A percentile compares a stretch with the other conserved stretches of the same genome.
Evolutionary conservation across 2,888 invertebrate genomes (phyloP).

Genomic region (Lasius fuliginosus): DNA sequence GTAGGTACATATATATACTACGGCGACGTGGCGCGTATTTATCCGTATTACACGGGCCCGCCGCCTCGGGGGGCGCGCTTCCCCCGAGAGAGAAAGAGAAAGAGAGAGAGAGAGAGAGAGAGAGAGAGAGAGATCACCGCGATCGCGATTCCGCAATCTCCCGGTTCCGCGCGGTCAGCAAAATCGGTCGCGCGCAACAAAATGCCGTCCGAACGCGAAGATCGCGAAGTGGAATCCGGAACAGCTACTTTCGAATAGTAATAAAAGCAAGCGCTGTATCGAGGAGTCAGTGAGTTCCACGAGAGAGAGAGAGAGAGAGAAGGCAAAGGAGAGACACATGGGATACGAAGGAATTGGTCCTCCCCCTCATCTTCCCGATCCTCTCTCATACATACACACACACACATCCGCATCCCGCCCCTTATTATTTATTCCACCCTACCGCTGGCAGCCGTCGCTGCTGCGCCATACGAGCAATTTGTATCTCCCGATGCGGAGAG

Average conservation of each 20-base stretch:
- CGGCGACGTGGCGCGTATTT: constrained; percentile 58
- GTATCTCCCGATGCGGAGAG: constrained; percentile 43
- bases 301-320: neutral
- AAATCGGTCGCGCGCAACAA: constrained; percentile 37
- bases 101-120: constrained; percentile 26
- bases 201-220: constrained; percentile 3
- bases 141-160: no score
- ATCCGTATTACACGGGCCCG: constrained; percentile 37
- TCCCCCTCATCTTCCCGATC: neutral
- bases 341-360: neutral
- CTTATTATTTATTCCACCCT: constrained; percentile 60
- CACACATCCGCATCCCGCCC: neutral
- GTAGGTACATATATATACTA: constrained; percentile 20
- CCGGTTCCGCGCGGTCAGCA: neutral
- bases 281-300: neutral
- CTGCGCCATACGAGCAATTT: constrained; percentile 67
- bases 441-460: constrained; percentile 37
- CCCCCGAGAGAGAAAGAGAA: neutral
- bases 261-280: constrained; percentile 53
- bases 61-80: constrained; percentile 48
- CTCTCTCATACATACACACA: neutral
- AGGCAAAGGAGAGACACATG: neutral
- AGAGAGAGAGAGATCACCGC: neutral
- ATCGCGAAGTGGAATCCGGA: constrained; percentile 45
- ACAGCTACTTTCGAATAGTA: constrained; percentile 49